Conservation (phyloP, 2,888 invertebrate species). For the Yponomeuta sedellus region DNA sequence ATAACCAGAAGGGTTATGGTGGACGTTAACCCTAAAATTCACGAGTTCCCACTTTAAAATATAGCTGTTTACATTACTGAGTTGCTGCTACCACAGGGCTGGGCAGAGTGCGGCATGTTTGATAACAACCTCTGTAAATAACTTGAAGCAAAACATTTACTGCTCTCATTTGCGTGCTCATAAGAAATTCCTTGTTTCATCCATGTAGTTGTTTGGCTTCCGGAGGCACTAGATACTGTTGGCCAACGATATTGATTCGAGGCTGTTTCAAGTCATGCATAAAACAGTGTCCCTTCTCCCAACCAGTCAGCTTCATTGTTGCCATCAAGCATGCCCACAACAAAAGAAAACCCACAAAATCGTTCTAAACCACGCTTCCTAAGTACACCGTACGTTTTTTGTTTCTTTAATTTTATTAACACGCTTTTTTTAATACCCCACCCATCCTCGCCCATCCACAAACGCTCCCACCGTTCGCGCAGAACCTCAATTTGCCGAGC, state of each 20-base stretch:
- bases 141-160: constrained; percentile 21
- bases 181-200: neutral
- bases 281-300: neutral
- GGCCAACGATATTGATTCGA: no score
- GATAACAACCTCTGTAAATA: constrained; percentile 47
- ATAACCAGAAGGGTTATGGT: constrained; percentile 39
- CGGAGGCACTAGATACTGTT: neutral
- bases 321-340: constrained; percentile 51
- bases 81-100: constrained; percentile 28
- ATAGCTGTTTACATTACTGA: constrained; percentile 19
- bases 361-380: constrained; percentile 43
- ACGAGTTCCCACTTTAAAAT: neutral
- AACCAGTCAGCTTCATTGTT: constrained; percentile 8
- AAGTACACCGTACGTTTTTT: constrained; percentile 48
- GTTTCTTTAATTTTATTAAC: constrained; percentile 71
- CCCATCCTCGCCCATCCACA: constrained; percentile 47
- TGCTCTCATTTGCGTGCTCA: neutral
- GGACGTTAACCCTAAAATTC: constrained; percentile 40
- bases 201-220: neutral
- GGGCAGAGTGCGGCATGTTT: constrained; percentile 56
- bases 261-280: no score
- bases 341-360: neutral
- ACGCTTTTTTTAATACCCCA: constrained; percentile 75
- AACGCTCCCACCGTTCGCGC: constrained; percentile 52
- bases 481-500: constrained; percentile 70